phyloP scores from a whole-genome alignment of 2,888 invertebrate genomes.

The Phytoseiulus persimilis region DNA sequence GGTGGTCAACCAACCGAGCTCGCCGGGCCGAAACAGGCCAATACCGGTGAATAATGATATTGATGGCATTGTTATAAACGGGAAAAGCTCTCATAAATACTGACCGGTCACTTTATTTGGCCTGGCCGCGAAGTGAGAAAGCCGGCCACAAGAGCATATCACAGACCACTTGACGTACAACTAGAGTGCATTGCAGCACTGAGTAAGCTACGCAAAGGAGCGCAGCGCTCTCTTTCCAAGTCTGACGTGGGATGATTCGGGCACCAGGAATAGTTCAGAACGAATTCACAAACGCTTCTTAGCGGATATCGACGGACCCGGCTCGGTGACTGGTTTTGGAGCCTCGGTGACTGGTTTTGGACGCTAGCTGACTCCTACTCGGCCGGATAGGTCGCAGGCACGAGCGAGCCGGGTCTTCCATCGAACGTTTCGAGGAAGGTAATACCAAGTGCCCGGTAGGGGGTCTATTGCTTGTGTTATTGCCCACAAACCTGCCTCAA shows the following conservation, averaged over 20 bases:
- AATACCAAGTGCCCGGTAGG: background rate
- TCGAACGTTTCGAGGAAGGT: background rate
- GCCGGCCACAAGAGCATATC: background rate
- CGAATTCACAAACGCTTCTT: too few relatives aligned
- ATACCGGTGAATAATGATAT: background rate
- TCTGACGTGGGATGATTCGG: too few relatives aligned
- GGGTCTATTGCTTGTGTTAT: conserved; percentile 5
- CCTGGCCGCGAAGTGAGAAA: background rate
- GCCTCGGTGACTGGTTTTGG: too few relatives aligned
- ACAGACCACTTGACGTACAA: background rate
- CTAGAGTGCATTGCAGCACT: background rate
- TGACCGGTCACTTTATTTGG: background rate
- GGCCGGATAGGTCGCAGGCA: background rate
- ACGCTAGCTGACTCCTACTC: too few relatives aligned
- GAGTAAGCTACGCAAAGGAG: too few relatives aligned
- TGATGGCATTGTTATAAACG: background rate
- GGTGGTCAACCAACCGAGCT: background rate
- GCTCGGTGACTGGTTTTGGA: too few relatives aligned
- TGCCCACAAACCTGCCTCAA: background rate
- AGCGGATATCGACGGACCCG: too few relatives aligned
- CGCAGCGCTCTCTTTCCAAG: too few relatives aligned
- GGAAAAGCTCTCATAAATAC: background rate
- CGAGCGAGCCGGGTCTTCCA: background rate
- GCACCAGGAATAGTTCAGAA: too few relatives aligned
- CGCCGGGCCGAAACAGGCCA: background rate